A percentile compares a stretch with the other conserved stretches of the same genome.
Evolutionary conservation across 92 coral and sea anemone genomes (phyloP).

Genomic region (Scolanthus callimorphus): DNA sequence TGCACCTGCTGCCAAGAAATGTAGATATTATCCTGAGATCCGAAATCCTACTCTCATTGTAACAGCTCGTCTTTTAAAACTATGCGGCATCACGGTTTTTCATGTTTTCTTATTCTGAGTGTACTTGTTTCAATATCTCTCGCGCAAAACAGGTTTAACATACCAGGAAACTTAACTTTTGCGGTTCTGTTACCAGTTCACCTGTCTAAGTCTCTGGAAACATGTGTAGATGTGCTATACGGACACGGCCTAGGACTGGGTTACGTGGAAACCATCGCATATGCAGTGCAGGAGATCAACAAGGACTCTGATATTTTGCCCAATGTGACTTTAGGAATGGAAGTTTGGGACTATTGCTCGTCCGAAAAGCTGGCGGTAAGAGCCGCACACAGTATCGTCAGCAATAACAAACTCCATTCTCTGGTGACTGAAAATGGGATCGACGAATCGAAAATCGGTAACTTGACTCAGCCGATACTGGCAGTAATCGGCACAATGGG

Average conservation of each 20-base stretch:
- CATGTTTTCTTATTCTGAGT: background rate
- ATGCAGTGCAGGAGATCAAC: slow-evolving; percentile 55
- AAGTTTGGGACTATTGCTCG: slow-evolving; percentile 72
- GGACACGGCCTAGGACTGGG: slow-evolving; percentile 56
- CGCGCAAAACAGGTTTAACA: slow-evolving; percentile 26
- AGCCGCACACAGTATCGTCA: slow-evolving; percentile 49
- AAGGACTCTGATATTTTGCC: slow-evolving; percentile 42
- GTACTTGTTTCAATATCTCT: background rate
- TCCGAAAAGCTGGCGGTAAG: slow-evolving; percentile 45
- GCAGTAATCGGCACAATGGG: slow-evolving; percentile 67
- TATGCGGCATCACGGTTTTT: too few relatives aligned
- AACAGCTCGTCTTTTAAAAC: too few relatives aligned
- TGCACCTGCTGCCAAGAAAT: too few relatives aligned
- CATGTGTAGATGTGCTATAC: slow-evolving; percentile 48
- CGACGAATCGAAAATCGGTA: background rate
- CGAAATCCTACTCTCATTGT: too few relatives aligned
- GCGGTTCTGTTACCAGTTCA: slow-evolving; percentile 67
- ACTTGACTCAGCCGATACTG: slow-evolving; percentile 30
- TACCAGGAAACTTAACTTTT: slow-evolving; percentile 63
- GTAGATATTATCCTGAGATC: too few relatives aligned
- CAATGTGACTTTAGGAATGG: slow-evolving; percentile 49
- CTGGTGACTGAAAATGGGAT: slow-evolving; percentile 1
- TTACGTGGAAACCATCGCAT: slow-evolving; percentile 62
- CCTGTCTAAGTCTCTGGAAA: slow-evolving; percentile 33
- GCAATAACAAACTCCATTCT: slow-evolving; percentile 38